Percentiles rank a stretch among this genome's conserved stretches.
phyloP scores from a whole-genome alignment of 1,140 invertebrate genomes.

The Zaprionus inermis region DNA sequence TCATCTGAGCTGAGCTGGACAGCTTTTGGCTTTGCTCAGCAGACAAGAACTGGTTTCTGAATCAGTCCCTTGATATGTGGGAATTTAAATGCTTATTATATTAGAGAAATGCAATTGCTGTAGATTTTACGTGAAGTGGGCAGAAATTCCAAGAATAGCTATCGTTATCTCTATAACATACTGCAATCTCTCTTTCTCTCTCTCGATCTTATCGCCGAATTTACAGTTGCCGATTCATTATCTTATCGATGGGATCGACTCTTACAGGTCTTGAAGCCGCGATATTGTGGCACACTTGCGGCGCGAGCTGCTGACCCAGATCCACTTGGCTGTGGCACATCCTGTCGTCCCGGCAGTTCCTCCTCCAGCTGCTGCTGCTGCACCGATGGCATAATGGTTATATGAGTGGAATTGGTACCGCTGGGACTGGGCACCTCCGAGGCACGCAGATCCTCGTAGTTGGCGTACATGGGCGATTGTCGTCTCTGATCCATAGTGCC shows the following conservation, averaged over 20 bases:
- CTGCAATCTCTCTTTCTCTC: background rate
- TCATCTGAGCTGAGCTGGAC: too few species aligned
- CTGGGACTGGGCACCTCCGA: constrained; percentile 49
- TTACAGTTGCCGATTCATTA: background rate
- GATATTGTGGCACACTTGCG: constrained; percentile 41
- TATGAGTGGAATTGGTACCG: constrained; percentile 49
- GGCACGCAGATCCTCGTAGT: constrained; percentile 63
- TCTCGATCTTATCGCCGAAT: background rate
- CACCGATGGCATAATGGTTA: constrained; percentile 35
- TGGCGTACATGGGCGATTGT: constrained; percentile 54
- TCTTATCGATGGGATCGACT: background rate
- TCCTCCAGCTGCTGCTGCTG: constrained; percentile 11
- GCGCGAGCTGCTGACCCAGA: background rate
- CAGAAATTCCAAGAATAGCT: background rate
- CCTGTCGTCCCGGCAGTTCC: background rate
- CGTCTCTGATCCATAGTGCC: constrained; percentile 28
- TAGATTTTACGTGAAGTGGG: background rate
- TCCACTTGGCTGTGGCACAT: background rate
- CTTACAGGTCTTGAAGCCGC: constrained; percentile 66
- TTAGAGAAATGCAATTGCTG: constrained; percentile 1
- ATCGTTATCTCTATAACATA: background rate
- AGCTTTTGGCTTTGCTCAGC: background rate
- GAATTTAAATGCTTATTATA: background rate
- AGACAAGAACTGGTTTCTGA: background rate
- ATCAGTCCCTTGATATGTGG: background rate